These are phyloP conservation scores for Ophion ventricosus DNA, from an alignment of 2,888 invertebrate genomes.

Conservation along the genomic window DNA sequence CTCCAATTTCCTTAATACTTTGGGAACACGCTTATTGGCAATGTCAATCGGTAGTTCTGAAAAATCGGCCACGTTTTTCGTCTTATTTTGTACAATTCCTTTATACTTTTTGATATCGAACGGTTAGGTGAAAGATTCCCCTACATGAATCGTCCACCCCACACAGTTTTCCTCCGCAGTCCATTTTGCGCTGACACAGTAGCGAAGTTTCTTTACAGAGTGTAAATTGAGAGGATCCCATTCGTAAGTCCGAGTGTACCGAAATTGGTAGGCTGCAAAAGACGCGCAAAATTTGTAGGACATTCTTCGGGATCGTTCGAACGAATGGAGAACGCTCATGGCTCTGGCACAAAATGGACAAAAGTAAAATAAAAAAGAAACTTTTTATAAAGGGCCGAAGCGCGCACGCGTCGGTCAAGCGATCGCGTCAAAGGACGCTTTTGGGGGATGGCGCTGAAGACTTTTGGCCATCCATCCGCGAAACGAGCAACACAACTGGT, in stretches of 20 bases:
- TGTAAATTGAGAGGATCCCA: neutral
- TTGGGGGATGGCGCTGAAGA: slow-evolving; percentile 26
- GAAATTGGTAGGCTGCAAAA: slow-evolving; percentile 31
- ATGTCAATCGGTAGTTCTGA: slow-evolving; percentile 41
- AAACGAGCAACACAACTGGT: slow-evolving; percentile 65
- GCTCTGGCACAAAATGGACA: slow-evolving; percentile 17
- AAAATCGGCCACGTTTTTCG: too few relatives aligned
- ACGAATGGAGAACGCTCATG: slow-evolving; percentile 14
- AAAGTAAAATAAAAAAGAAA: slow-evolving; percentile 52
- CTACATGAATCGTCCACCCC: slow-evolving; percentile 3
- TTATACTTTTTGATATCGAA: slow-evolving; percentile 1
- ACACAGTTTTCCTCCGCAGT: slow-evolving; percentile 14
- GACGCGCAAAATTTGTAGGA: slow-evolving; percentile 42
- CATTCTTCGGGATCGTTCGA: slow-evolving; percentile 34
- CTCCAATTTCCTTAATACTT: too few relatives aligned
- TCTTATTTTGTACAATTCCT: neutral
- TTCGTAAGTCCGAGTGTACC: slow-evolving; percentile 19
- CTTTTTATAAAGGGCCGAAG: slow-evolving; percentile 38
- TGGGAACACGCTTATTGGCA: slow-evolving; percentile 31
- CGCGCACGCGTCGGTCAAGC: slow-evolving; percentile 56
- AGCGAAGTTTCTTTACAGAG: slow-evolving; percentile 18
- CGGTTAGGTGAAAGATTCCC: slow-evolving; percentile 35
- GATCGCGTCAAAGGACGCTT: slow-evolving; percentile 57
- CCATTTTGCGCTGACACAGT: neutral
- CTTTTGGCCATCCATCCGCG: slow-evolving; percentile 61